These are phyloP conservation scores for Epizoanthus scotinus DNA, from an alignment of 92 coral and sea anemone species.

Conservation along the genomic window DNA sequence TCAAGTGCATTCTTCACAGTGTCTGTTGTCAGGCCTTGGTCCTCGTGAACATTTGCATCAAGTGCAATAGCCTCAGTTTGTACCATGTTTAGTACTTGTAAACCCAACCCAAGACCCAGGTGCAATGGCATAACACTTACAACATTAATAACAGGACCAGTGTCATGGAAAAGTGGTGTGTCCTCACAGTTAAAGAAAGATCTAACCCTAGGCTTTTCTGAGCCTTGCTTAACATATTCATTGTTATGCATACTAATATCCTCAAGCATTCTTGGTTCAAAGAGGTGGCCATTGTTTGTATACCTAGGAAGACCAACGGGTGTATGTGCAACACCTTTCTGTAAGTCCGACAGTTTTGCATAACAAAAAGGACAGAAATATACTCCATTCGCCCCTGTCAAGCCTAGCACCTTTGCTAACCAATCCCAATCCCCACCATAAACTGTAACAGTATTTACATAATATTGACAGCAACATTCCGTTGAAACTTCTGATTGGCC, in stretches of 20 bases:
- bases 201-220: not conserved
- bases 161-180: not conserved
- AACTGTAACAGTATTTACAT: not conserved
- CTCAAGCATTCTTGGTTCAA: not conserved
- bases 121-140: constrained; percentile 4
- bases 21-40: not conserved
- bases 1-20: not conserved
- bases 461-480: not conserved
- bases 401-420: constrained; percentile 1
- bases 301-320: constrained; percentile 16
- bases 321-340: constrained; percentile 17
- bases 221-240: not conserved
- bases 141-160: not conserved
- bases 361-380: constrained; percentile 23
- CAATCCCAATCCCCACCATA: constrained; percentile 26
- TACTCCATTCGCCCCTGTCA: constrained; percentile 30
- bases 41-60: not conserved
- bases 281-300: not conserved
- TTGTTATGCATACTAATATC: not conserved
- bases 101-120: not conserved
- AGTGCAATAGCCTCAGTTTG: not conserved
- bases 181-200: not conserved
- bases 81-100: not conserved
- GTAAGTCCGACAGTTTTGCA: constrained; percentile 20
- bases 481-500: not conserved